phyloP scores from a whole-genome alignment of 2,888 invertebrate genomes.

The Acanthoscelides obtectus region DNA sequence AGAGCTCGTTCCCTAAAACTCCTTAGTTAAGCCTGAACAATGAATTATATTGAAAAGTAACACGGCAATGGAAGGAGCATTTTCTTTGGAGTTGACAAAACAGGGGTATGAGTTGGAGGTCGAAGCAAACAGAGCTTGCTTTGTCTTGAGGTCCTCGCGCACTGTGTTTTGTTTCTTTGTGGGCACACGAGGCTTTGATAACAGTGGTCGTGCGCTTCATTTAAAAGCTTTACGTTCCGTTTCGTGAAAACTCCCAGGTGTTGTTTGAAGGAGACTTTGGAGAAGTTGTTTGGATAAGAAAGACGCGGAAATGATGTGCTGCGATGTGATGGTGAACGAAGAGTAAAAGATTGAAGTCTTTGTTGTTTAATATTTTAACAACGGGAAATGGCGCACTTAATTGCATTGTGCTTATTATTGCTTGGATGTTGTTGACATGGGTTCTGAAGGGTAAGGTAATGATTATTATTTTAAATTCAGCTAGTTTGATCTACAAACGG shows the following conservation, averaged over 20 bases:
- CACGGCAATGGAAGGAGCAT: not conserved
- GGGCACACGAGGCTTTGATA: not conserved
- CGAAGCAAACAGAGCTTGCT: not conserved
- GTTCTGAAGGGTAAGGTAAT: too few species aligned
- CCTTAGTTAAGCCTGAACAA: too few species aligned
- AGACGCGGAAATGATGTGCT: not conserved
- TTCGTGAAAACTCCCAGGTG: not conserved
- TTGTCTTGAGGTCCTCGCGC: not conserved
- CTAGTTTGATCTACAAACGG: too few species aligned
- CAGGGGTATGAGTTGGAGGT: not conserved
- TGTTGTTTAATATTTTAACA: too few species aligned
- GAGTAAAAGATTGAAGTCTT: too few species aligned
- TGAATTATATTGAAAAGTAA: not conserved
- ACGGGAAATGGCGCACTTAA: too few species aligned
- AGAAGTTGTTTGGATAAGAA: not conserved
- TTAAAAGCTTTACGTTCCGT: not conserved
- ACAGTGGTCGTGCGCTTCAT: not conserved
- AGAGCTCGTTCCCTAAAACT: too few species aligned
- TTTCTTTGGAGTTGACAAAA: not conserved
- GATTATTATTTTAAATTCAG: too few species aligned
- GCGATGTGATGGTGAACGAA: not conserved
- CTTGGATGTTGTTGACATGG: too few species aligned
- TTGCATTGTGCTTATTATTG: too few species aligned
- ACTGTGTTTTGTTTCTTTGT: not conserved
- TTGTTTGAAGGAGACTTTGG: not conserved